Conservation (phyloP, 2,113 vertebrate genomes). For the Crotalus tigris region DNA sequence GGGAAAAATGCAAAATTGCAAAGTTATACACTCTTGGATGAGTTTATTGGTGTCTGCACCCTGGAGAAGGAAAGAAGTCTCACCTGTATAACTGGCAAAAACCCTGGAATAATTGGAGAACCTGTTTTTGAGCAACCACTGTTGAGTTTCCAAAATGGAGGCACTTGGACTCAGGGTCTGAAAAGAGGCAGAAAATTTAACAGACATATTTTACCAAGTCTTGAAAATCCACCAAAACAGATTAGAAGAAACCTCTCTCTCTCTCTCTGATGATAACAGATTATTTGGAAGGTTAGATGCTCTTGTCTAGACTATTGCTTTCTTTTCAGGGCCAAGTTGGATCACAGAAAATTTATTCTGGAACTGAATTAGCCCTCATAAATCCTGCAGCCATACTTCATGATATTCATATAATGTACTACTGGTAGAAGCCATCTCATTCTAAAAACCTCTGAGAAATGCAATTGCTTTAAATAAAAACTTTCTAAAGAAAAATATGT, state of each 20-base stretch:
- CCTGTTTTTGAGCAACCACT: constrained; percentile 53
- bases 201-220: background rate
- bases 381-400: background rate
- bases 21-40: background rate
- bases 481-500: background rate
- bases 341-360: background rate
- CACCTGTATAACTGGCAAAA: constrained; percentile 60
- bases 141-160: constrained; percentile 60
- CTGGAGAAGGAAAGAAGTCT: background rate
- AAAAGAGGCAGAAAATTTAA: background rate
- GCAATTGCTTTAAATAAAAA: background rate
- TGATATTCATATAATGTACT: background rate
- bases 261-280: no score
- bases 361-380: no score
- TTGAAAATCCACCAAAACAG: background rate
- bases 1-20: background rate
- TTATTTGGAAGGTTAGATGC: background rate
- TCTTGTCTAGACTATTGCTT: background rate
- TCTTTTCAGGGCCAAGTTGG: background rate
- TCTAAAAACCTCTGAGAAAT: background rate
- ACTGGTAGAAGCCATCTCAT: background rate
- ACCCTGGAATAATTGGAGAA: constrained; percentile 51
- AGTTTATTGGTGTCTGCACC: no score
- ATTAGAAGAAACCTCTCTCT: background rate
- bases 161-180: constrained; percentile 53